Conservation (phyloP, 1,140 invertebrate species). For the Dendroctonus ponderosae region DNA sequence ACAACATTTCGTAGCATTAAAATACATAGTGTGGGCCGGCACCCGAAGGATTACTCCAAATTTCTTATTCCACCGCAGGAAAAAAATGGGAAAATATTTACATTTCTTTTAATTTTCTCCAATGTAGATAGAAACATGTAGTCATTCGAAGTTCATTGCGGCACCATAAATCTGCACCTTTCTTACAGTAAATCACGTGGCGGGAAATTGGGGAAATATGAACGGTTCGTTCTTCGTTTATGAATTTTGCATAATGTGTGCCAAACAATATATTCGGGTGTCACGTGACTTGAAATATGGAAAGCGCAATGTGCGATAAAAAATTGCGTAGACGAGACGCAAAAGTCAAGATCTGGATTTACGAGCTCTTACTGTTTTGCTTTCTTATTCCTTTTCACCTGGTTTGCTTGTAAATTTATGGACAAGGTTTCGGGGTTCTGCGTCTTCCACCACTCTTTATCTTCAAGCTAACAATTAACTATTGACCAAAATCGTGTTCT, state of each 20-base stretch:
- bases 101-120: too few species aligned
- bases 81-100: too few species aligned
- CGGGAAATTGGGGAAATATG: slow-evolving; percentile 11
- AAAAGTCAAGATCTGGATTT: slow-evolving; percentile 23
- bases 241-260: slow-evolving; percentile 30
- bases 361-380: slow-evolving; percentile 18
- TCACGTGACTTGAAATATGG: slow-evolving; percentile 25
- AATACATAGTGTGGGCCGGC: too few species aligned
- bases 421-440: too few species aligned
- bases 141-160: slow-evolving; percentile 12
- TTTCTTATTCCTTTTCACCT: not conserved
- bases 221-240: slow-evolving; percentile 26
- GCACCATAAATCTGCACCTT: slow-evolving; percentile 16
- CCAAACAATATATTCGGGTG: slow-evolving; percentile 23
- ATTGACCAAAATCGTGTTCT: too few species aligned
- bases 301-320: slow-evolving; percentile 7
- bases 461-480: too few species aligned
- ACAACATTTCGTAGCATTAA: too few species aligned
- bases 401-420: slow-evolving; percentile 5
- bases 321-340: slow-evolving; percentile 16
- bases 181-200: slow-evolving; percentile 14
- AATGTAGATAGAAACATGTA: not conserved
- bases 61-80: too few species aligned
- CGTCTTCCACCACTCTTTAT: too few species aligned
- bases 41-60: too few species aligned